phyloP scores from a whole-genome alignment of 2,888 invertebrate genomes.

The Artemia sinica region DNA sequence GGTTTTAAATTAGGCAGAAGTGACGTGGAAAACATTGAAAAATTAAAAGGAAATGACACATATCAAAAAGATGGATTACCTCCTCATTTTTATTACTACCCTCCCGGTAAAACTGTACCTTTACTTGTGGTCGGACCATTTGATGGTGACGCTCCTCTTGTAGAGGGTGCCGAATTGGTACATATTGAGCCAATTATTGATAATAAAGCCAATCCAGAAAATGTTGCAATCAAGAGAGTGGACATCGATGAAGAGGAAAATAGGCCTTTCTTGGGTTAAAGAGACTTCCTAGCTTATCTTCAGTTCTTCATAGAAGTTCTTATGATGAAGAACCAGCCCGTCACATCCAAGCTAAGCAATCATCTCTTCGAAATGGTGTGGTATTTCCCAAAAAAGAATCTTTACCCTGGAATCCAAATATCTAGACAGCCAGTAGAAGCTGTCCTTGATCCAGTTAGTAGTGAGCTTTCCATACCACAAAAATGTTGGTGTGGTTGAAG shows the following conservation, averaged over 20 bases:
- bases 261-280: neutral
- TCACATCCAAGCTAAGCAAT: neutral
- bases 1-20: neutral
- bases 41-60: neutral
- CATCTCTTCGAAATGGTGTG: neutral
- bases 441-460: neutral
- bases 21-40: neutral
- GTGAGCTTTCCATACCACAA: neutral
- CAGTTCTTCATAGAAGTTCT: neutral
- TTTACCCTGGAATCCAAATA: neutral
- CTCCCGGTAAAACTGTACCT: conserved; percentile 12
- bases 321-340: neutral
- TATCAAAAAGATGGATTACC: neutral
- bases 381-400: neutral
- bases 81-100: conserved; percentile 8
- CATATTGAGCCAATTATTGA: conserved; percentile 15
- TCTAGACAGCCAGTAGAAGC: conserved; percentile 4
- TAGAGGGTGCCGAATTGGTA: conserved; percentile 20
- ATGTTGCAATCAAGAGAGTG: neutral
- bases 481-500: too few relatives aligned
- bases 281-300: neutral
- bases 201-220: neutral
- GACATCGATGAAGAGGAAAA: neutral
- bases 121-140: conserved; percentile 21
- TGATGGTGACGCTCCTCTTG: conserved; percentile 18